Evolutionary conservation across 2,888 invertebrate species (phyloP), one percentile per base, ranked within the genome.

Genomic region (Rhingia campestris): DNA sequence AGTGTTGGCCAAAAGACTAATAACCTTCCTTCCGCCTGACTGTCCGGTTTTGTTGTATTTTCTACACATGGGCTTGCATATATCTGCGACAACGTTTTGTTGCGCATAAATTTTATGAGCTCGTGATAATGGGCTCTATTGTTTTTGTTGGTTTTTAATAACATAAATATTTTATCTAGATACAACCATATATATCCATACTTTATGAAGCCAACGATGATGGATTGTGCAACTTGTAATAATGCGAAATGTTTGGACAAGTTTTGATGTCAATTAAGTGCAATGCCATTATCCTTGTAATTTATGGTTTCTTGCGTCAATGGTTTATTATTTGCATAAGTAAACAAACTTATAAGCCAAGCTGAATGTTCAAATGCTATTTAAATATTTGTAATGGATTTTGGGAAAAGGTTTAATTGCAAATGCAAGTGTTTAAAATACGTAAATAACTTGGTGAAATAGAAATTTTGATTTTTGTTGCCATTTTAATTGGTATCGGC

Each of bases 1-100:
- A 81, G 72, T 81, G 66, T 81, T 81, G 81, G 70, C 72, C 81
- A 81, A 81, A 81, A 81, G 81, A 81, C 81, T 72, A 81, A 81
- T 72, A 77, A 77, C 81, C 81, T 81, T 81, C 74, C 77, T 76
- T 72, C 77, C 59, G 41, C 41, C 9, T 41, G 41, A 41, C 41
- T 32, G 66, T 77, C 77, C 76, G 81, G 77, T 81, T 81, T 75
- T 7, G 32, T 30, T 22, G 22, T 54, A 9, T 47, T 49, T 43
- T 6, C 7, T 6, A 10, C 66, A 22, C 53, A 39, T 7, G n/a
- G 35, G 35, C 37, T 14, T 14, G 4, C 6, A 9, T 10, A 5
- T 22, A 43, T 41, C 14, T 54, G 45, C 4, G 43, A 9, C 43
- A 54, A 47, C 39, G 56, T 74, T 35, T 74, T 58, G 39, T 73